Conservation (phyloP, 2,113 vertebrate species). For the Paralichthys olivaceus region DNA sequence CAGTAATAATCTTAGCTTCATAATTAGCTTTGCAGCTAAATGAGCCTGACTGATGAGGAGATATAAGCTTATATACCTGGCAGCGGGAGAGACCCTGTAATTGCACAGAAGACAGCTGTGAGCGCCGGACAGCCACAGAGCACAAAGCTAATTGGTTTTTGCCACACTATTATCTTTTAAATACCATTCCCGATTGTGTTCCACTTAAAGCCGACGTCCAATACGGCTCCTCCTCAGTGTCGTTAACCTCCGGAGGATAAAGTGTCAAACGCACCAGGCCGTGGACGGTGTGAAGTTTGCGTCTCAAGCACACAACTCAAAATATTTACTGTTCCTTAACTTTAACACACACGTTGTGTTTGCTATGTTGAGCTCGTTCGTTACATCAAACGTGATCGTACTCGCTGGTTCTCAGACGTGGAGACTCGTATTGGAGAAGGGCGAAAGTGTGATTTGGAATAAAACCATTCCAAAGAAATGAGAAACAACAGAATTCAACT, state of each 20-base stretch:
- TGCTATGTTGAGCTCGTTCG: not conserved
- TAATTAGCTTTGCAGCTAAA: conserved; percentile 51
- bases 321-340: conserved; percentile 1
- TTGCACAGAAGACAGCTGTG: conserved; percentile 64
- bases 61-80: conserved; percentile 34
- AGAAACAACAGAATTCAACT: no score
- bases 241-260: conserved; percentile 74
- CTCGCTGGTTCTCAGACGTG: no score
- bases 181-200: conserved; percentile 75
- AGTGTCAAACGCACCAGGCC: conserved; percentile 52
- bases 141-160: conserved; percentile 76
- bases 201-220: conserved; percentile 58
- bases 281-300: conserved; percentile 38
- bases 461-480: no score
- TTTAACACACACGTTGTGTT: conserved; percentile 15
- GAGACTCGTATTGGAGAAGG: no score
- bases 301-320: conserved; percentile 34
- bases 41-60: conserved; percentile 38
- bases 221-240: conserved; percentile 45
- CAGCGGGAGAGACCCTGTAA: conserved; percentile 55
- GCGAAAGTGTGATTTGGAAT: no score
- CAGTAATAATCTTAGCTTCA: conserved; percentile 12
- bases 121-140: conserved; percentile 55
- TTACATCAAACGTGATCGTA: no score
- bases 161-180: conserved; percentile 74